Evolutionary conservation across 2,797 vertebrate genomes (phyloP), one percentile per base, ranked within the genome.

Genomic region (Amazonetta brasiliensis): DNA sequence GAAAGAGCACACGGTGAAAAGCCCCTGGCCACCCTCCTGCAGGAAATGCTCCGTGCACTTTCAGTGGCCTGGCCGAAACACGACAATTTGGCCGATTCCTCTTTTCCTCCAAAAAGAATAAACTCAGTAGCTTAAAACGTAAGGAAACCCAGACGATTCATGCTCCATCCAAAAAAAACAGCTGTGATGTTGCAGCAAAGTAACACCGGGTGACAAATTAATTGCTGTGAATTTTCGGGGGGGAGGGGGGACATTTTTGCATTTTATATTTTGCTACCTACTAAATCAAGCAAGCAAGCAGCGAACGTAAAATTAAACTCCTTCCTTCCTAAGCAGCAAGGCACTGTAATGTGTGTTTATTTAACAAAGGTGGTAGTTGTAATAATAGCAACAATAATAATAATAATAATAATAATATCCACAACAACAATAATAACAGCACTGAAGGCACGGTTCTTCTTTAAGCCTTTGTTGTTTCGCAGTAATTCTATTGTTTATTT

Each of bases 401-500:
- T 37, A 39, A 11, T 28, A 79, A 39, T 48, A 71, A 39, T 43
- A 80, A 23, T 46, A 44, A 69, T 69, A 84, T 56, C 72, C 84
- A 87, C 92, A 89, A 92, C 79, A 94, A 84, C 62, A 85, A 74
- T 12, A 90, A 71, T 20, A 93, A 39, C 76, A 92, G 52, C 79
- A 92, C 89, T 69, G 90, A 92, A 92, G 80, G 89, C 92, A 96
- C 76, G 84, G 74, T 76, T 76, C 76, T 84, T 90, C 84, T 84
- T 84, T 84, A 64, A 85, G 77, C 82, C 91, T 90, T 73, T 78
- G 89, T 91, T 94, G 92, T 67, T 97, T 84, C 75, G 93, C 89
- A 94, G 94, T 91, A 97, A 97, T 94, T 96, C 95, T 84, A 84
- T 48, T 97, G 96, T 97, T 97, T 94, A 95, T 96, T 96, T 92